Conservation (phyloP, 2,797 vertebrate species). For the Galagoides demidoff region DNA sequence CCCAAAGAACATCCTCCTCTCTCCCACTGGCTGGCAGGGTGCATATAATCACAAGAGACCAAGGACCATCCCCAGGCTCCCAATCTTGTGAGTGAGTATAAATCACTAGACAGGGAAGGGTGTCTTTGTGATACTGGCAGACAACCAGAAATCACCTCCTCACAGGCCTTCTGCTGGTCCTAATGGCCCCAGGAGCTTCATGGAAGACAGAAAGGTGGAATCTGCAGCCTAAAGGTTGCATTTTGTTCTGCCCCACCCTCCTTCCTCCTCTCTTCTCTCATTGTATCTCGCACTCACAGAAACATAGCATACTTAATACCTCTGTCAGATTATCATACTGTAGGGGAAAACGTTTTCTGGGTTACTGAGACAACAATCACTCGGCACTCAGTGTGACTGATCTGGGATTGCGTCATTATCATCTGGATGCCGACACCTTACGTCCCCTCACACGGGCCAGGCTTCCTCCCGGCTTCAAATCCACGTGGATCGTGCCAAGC, state of each 20-base stretch:
- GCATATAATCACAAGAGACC: background rate
- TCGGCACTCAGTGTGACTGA: background rate
- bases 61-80: background rate
- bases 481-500: background rate
- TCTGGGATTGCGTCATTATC: background rate
- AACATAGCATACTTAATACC: background rate
- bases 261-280: background rate
- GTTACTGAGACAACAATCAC: background rate
- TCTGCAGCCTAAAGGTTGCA: accelerated
- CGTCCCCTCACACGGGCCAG: accelerated
- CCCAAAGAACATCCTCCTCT: background rate
- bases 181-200: background rate
- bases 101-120: background rate
- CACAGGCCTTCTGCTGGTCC: background rate
- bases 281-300: background rate
- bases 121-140: background rate
- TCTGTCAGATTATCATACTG: background rate
- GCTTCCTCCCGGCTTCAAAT: background rate
- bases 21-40: background rate
- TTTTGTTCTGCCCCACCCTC: background rate
- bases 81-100: background rate
- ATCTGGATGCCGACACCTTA: background rate
- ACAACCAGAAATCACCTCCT: background rate
- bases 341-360: background rate
- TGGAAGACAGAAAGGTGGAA: background rate